Conservation (phyloP, 2,113 vertebrate genomes). For the Sylvilagus bachmani region DNA sequence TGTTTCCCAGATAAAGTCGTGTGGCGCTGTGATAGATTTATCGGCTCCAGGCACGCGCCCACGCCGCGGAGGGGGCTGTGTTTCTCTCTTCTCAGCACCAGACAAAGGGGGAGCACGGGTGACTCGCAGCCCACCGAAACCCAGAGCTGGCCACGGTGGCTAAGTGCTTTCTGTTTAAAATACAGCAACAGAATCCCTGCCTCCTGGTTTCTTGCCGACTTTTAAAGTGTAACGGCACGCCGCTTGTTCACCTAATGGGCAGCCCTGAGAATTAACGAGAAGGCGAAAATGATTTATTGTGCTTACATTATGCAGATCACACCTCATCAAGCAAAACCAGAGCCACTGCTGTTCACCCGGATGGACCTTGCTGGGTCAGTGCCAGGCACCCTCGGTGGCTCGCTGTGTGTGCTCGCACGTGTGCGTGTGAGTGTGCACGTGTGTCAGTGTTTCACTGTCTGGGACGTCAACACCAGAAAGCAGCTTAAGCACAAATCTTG, state of each 20-base stretch:
- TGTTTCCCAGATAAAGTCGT: constrained; percentile 84
- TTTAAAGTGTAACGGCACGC: constrained; percentile 63
- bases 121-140: constrained; percentile 74
- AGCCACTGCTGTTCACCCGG: constrained; percentile 70
- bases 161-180: constrained; percentile 73
- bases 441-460: background rate
- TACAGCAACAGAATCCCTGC: constrained; percentile 53
- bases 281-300: constrained; percentile 80
- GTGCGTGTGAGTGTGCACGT: background rate
- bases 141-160: constrained; percentile 78
- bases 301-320: constrained; percentile 80
- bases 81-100: constrained; percentile 60
- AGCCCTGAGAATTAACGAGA: constrained; percentile 68
- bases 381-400: background rate
- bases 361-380: no score
- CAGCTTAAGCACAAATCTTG: background rate
- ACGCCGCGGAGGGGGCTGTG: constrained; percentile 65
- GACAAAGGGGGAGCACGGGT: constrained; percentile 72
- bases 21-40: constrained; percentile 81
- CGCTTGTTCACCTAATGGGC: constrained; percentile 76
- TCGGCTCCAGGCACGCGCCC: constrained; percentile 77
- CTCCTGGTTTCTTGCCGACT: constrained; percentile 73
- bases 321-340: constrained; percentile 81
- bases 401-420: no score
- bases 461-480: background rate